Evolutionary conservation across 2,888 invertebrate genomes (phyloP), one percentile per base, ranked within the genome.

Genomic region (Drosophila stalkeri): DNA sequence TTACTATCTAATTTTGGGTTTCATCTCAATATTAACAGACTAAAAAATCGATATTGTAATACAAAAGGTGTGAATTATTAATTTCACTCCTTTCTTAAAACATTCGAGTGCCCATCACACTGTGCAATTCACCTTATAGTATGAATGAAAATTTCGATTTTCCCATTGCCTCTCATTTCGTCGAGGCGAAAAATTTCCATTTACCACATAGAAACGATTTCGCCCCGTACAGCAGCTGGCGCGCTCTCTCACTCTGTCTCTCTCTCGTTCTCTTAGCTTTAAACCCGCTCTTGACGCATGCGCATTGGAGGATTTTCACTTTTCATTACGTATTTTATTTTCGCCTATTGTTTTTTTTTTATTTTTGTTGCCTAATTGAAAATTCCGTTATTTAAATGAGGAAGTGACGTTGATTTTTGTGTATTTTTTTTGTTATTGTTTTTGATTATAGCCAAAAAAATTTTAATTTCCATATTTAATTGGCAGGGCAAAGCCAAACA

Each of bases 331-430:
- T 78, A 73, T 86, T 77, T 80, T 72, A 70, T 75, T 80, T 76
- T 78, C 64, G 69, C 55, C 73, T 62, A 71, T 77, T 86, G 82
- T 82, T 54, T 54, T 23, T 39, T 27, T 39, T 9, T 49, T 47
- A n/a, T 35, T 35, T 37, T 23, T 16, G 64, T 72, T 66, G 81
- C 80, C 80, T 90, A 86, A 86, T 86, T 83, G 78, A 80, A 87
- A 86, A 89, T 90, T 89, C 90, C 89, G 80, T 75, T 79, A 88
- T 86, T 90, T 84, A 88, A 90, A 90, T 88, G 79, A 86, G 86
- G 86, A 86, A 86, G 90, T 86, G 86, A 86, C 89, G 90, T 60
- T 85, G 78, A 67, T 61, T 77, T 64, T 56, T 71, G 44, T 35
- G 20, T 18, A 35, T 52, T 52, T 52, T 23, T 52, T 35, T 70